Evolutionary conservation across 2,888 invertebrate species (phyloP).

Genomic region (Drosophila cognata): DNA sequence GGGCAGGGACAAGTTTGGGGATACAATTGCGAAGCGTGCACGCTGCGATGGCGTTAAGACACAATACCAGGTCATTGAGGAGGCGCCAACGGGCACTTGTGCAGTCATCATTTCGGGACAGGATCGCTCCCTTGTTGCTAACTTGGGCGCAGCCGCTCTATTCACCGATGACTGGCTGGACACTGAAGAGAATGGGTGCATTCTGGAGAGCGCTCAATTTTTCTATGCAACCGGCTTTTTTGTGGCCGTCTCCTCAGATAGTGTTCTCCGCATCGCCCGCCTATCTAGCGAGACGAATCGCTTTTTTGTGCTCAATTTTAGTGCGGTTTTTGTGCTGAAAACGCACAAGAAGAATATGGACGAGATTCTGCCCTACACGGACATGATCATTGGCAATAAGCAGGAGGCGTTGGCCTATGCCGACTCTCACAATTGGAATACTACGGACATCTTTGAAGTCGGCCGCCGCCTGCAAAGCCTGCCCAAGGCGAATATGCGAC

Average conservation of each 20-base stretch:
- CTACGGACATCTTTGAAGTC: conserved; percentile 58
- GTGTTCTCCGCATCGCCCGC: conserved; percentile 37
- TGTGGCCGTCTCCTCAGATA: conserved; percentile 53
- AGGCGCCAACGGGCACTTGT: conserved; percentile 59
- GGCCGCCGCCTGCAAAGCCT: conserved; percentile 50
- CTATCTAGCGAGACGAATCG: conserved; percentile 27
- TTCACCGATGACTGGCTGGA: conserved; percentile 60
- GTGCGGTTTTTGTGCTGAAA: conserved; percentile 66
- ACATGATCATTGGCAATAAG: conserved; percentile 68
- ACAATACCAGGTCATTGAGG: conserved; percentile 51
- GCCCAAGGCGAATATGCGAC: conserved; percentile 48
- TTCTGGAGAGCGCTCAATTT: conserved; percentile 41
- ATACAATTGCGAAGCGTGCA: conserved; percentile 60
- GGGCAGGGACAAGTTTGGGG: conserved; percentile 62
- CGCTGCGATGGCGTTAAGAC: conserved; percentile 49
- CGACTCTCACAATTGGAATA: conserved; percentile 42
- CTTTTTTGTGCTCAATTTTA: conserved; percentile 56
- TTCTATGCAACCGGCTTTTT: conserved; percentile 69
- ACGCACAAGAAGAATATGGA: conserved; percentile 35
- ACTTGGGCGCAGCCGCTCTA: conserved; percentile 60
- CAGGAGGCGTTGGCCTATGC: conserved; percentile 59
- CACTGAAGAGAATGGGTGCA: conserved; percentile 48
- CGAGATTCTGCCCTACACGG: conserved; percentile 45
- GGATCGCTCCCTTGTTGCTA: conserved; percentile 65
- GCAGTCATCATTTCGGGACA: conserved; percentile 55